These are phyloP conservation scores for Oncorhynchus mykiss DNA, from an alignment of 2,113 vertebrate genomes.

Conservation along the genomic window DNA sequence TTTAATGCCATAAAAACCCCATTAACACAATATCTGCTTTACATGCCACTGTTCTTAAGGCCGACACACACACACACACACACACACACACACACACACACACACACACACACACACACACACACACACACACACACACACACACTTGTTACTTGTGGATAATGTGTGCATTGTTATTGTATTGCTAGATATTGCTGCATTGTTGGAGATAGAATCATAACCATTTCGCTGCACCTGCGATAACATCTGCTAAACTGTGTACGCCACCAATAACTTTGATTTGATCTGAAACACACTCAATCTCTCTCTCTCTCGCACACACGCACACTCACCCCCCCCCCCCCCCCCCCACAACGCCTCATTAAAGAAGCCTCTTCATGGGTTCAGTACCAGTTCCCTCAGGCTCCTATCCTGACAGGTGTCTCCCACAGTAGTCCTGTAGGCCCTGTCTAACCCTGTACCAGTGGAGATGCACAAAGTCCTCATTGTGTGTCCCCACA, in stretches of 20 bases:
- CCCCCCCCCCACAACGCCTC: neutral
- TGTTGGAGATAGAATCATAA: too few species aligned
- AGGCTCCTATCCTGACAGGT: conserved; percentile 67
- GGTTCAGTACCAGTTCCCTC: conserved; percentile 53
- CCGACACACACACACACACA: neutral
- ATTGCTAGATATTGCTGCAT: too few species aligned
- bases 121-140: conserved; percentile 17
- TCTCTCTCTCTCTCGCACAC: neutral
- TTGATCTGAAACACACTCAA: too few species aligned
- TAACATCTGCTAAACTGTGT: too few species aligned
- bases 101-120: conserved; percentile 14
- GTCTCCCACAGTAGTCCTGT: conserved; percentile 65
- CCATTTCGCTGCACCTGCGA: too few species aligned
- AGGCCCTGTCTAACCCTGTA: conserved; percentile 59
- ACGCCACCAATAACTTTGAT: too few species aligned
- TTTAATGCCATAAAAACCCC: conserved; percentile 38
- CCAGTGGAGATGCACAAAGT: conserved; percentile 61
- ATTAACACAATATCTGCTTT: conserved; percentile 45
- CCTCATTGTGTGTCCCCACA: neutral
- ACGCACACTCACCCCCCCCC: neutral
- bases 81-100: conserved; percentile 11
- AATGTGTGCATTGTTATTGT: too few species aligned
- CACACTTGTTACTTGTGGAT: neutral
- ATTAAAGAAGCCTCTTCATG: conserved; percentile 46
- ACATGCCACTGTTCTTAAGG: neutral